A percentile compares a stretch with the other conserved stretches of the same genome.
Conservation (phyloP, 2,113 vertebrate species). For the Anolis sagrei region DNA sequence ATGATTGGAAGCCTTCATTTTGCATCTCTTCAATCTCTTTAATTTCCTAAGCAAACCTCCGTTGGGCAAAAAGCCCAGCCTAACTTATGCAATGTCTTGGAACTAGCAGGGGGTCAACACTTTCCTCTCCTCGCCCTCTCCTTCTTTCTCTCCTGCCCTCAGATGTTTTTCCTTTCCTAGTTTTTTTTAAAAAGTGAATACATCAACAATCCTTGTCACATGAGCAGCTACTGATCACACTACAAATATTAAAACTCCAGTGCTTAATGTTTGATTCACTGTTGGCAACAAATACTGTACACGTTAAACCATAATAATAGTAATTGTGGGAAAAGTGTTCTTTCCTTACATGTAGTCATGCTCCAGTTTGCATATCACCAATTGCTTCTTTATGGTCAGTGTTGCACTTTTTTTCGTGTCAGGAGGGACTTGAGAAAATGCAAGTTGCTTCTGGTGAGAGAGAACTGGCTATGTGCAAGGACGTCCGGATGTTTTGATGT, state of each 20-base stretch:
- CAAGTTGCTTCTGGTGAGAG: too few species aligned
- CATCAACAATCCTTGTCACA: not conserved
- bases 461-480: too few species aligned
- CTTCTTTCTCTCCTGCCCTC: too few species aligned
- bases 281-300: not conserved
- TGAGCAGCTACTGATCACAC: not conserved
- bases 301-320: conserved; percentile 9
- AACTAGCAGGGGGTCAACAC: too few species aligned
- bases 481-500: too few species aligned
- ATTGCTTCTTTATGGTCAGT: too few species aligned
- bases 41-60: not conserved
- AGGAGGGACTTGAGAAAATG: too few species aligned
- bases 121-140: not conserved
- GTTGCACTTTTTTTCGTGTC: too few species aligned
- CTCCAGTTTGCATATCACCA: not conserved
- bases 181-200: not conserved
- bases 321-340: not conserved
- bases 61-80: not conserved
- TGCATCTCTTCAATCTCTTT: not conserved
- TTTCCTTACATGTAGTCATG: not conserved
- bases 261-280: not conserved
- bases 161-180: too few species aligned
- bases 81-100: not conserved
- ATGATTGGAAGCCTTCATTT: not conserved
- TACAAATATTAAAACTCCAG: not conserved